phyloP scores from a whole-genome alignment of 2,888 invertebrate genomes.

The Ormia ochracea region DNA sequence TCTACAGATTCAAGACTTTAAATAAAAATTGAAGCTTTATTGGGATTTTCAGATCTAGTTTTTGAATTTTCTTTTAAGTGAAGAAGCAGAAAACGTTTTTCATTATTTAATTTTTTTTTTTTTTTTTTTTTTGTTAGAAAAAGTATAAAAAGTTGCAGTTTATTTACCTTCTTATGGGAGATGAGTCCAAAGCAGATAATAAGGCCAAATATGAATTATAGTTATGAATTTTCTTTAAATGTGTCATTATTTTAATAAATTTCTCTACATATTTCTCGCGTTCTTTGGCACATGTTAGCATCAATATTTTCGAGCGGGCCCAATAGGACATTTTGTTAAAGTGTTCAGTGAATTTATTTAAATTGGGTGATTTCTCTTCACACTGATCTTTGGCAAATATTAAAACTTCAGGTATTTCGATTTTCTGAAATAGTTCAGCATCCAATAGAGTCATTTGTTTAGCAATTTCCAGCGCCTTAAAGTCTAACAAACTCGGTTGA shows the following conservation, averaged over 20 bases:
- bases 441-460: conserved; percentile 99
- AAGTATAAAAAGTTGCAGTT: not conserved
- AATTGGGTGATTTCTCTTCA: conserved; percentile 96
- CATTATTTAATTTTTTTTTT: no score
- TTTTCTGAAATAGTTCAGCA: conserved; percentile 95
- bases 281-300: conserved; percentile 94
- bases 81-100: no score
- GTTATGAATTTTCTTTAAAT: conserved; percentile 96
- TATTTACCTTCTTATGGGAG: conserved; percentile 82
- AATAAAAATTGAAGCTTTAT: no score
- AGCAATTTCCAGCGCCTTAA: conserved; percentile 96
- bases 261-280: conserved; percentile 95
- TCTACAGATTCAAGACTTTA: no score
- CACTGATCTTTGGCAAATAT: conserved; percentile 98
- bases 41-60: no score
- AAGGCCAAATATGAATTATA: conserved; percentile 98
- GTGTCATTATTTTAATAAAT: conserved; percentile 99
- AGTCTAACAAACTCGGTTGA: conserved; percentile 87
- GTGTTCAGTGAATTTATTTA: conserved; percentile 97
- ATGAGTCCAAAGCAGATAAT: conserved; percentile 96
- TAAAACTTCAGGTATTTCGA: conserved; percentile 97
- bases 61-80: no score
- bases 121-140: no score
- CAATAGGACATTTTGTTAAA: conserved; percentile 99
- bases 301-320: conserved; percentile 95